phyloP scores from a whole-genome alignment of 1,140 invertebrate genomes.

The Temnothorax nylanderi region DNA sequence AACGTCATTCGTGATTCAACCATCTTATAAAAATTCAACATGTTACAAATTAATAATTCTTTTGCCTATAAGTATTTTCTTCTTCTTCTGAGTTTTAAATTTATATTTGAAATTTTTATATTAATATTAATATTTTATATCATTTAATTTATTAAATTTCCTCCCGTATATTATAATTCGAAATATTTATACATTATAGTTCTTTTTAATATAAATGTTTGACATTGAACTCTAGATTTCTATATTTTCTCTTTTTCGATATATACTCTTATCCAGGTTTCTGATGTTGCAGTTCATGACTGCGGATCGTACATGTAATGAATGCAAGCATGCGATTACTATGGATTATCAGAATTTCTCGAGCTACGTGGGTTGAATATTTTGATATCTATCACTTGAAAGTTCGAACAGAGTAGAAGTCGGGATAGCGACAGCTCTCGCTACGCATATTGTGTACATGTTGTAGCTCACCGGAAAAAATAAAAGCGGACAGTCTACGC shows the following conservation, averaged over 20 bases:
- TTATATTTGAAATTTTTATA: not conserved
- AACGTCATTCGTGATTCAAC: not conserved
- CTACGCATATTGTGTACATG: not conserved
- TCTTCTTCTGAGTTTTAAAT: not conserved
- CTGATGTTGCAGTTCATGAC: not conserved
- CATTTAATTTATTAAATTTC: not conserved
- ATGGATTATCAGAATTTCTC: conserved; percentile 25
- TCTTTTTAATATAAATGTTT: not conserved
- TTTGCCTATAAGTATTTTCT: not conserved
- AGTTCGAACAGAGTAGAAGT: conserved; percentile 1
- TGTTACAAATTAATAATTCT: not conserved
- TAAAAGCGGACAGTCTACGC: conserved; percentile 35
- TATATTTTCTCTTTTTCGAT: not conserved
- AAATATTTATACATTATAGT: not conserved
- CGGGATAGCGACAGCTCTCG: conserved; percentile 1
- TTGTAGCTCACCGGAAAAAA: conserved; percentile 28
- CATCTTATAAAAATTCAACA: not conserved
- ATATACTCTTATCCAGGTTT: not conserved
- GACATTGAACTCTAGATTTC: not conserved
- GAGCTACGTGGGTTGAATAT: conserved; percentile 14
- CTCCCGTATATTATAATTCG: not conserved
- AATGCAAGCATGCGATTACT: not conserved
- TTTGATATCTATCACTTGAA: conserved; percentile 26
- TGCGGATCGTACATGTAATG: not conserved
- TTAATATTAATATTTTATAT: not conserved